Evolutionary conservation across 30 jellyfish, hydroid and myxozoan species (phyloP), one percentile per base, ranked within the genome.

Genomic region (Chironex yamaguchii): DNA sequence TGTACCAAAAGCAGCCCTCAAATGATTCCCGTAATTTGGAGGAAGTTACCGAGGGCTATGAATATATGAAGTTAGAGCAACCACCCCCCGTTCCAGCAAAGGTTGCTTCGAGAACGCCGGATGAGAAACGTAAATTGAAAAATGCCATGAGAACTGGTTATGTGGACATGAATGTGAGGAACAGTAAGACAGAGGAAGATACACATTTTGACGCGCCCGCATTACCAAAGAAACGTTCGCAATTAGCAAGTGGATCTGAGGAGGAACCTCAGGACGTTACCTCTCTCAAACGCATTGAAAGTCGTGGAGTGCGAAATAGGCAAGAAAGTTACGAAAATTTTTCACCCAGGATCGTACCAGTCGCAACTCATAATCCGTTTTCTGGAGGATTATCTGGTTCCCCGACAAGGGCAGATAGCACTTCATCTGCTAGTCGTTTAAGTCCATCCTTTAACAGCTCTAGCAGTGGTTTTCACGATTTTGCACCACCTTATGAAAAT

Each of bases 271-370:
- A 42, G 58, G 13, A 42, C 58, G 13, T 6, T 42, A 17, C 13
- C 17, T 42, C 93, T 11, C 93, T 91, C 24, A 79, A 81, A 79
- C 71, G 67, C 32, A 89, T 89, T 29, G 93, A 89, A 49, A 89
- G 97, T 32, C 87, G 91, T 24, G 81, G 75, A 3, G 30, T 79
- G 26, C 77, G 48, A 4, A 65, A 77, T 20, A 85, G 90, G 1
- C 93, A 49, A 14, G 90, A 89, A 23, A 79, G 86, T 25, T 89
- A 89, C 79, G 97, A 89, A 52, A 89, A 89, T 42, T 88, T 89
- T 9, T 79, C 32, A 32, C 97, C 97, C 14, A 42, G 88, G 21
- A 68, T 81, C 29, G 85, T 66, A 1, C 97, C 97, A 1, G 85
- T 89, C 6, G 93, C 68, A 6, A 83, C 77, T 0, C 93, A 79